These are phyloP conservation scores for Spatulosminthurus flaviceps DNA, from an alignment of 2,888 invertebrate genomes.

Conservation along the genomic window DNA sequence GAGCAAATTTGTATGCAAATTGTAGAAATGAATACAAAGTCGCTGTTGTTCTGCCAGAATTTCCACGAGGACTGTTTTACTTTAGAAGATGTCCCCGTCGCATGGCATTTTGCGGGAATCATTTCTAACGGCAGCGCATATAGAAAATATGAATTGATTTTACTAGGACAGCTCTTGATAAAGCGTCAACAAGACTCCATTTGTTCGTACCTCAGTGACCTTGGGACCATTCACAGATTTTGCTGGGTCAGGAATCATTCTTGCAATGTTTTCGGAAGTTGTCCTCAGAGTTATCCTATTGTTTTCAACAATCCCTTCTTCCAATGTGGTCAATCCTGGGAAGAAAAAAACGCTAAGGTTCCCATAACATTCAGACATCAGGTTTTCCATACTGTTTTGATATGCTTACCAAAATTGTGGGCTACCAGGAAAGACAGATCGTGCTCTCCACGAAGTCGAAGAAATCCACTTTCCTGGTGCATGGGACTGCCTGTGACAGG, in stretches of 20 bases:
- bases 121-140: no score
- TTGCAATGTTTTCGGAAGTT: conserved; percentile 66
- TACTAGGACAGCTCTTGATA: no score
- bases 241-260: conserved; percentile 70
- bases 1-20: no score
- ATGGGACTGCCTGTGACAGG: conserved; percentile 70
- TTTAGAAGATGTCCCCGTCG: no score
- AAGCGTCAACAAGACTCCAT: no score
- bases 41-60: no score
- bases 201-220: conserved; percentile 2
- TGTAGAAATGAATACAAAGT: no score
- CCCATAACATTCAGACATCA: background rate
- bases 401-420: conserved; percentile 71
- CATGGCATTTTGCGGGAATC: no score
- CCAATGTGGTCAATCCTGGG: conserved; percentile 69
- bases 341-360: background rate
- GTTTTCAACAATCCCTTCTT: conserved; percentile 70
- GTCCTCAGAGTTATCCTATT: conserved; percentile 68
- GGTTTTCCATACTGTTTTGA: background rate
- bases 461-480: conserved; percentile 74
- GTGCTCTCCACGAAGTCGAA: conserved; percentile 71
- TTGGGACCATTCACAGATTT: conserved; percentile 69
- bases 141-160: no score
- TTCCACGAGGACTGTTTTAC: no score
- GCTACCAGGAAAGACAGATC: conserved; percentile 71